These are phyloP conservation scores for Pogonophryne albipinna DNA, from an alignment of 2,797 vertebrate species.

Conservation along the genomic window DNA sequence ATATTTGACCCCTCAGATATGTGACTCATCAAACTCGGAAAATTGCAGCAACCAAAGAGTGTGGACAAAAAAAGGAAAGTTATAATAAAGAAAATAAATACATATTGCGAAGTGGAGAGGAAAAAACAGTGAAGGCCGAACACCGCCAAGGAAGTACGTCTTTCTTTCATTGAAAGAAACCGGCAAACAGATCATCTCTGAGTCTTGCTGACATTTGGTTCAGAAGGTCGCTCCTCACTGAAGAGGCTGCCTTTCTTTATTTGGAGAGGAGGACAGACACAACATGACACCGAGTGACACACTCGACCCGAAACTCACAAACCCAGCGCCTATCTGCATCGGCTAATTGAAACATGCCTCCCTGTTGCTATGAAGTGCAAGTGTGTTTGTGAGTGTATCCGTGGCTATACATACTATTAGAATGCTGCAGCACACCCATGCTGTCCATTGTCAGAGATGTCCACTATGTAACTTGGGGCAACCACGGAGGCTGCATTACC, in stretches of 20 bases:
- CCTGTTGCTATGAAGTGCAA: slow-evolving; percentile 27
- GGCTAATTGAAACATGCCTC: slow-evolving; percentile 74
- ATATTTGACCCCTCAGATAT: neutral
- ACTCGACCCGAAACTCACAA: slow-evolving; percentile 53
- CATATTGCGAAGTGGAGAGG: neutral
- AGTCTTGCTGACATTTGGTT: slow-evolving; percentile 30
- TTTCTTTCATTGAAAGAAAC: slow-evolving; percentile 1
- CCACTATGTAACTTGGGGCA: slow-evolving; percentile 74
- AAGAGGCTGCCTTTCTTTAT: slow-evolving; percentile 38
- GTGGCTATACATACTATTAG: slow-evolving; percentile 66
- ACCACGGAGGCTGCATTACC: slow-evolving; percentile 80
- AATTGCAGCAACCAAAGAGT: slow-evolving; percentile 7
- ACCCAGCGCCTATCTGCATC: slow-evolving; percentile 51
- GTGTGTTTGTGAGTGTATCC: slow-evolving; percentile 40
- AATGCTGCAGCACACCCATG: slow-evolving; percentile 61
- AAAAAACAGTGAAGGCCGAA: slow-evolving; percentile 30
- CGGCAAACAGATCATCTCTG: slow-evolving; percentile 6
- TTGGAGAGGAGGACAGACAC: slow-evolving; percentile 34
- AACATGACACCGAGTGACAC: slow-evolving; percentile 49
- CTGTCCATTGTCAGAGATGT: slow-evolving; percentile 78
- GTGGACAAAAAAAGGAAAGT: neutral
- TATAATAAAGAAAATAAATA: neutral
- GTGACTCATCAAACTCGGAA: neutral
- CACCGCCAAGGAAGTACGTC: neutral
- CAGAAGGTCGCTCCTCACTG: slow-evolving; percentile 40